Evolutionary conservation across 2,888 invertebrate species (phyloP).

Genomic region (Tetranychus truncatus): DNA sequence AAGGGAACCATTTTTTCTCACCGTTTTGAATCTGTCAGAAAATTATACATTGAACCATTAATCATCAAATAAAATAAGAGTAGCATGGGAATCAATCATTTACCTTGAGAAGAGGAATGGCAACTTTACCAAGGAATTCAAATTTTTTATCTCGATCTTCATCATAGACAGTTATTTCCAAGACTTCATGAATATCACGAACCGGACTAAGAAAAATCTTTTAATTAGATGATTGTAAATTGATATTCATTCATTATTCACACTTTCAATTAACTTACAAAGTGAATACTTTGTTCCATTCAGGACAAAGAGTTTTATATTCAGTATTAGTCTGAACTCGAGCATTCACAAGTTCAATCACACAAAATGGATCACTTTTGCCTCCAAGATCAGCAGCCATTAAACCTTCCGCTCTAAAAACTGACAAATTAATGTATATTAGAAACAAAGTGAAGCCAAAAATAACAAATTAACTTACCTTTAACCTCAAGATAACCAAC

Average conservation of each 20-base stretch:
- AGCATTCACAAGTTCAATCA: conserved; percentile 79
- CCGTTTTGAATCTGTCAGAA: conserved; percentile 53
- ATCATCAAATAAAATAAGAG: background rate
- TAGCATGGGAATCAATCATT: conserved; percentile 2
- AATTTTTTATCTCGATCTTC: conserved; percentile 87
- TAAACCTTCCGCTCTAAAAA: conserved; percentile 59
- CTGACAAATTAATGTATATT: conserved; percentile 34
- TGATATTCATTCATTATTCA: background rate
- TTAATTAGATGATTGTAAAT: conserved; percentile 6
- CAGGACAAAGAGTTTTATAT: conserved; percentile 86
- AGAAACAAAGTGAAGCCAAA: background rate
- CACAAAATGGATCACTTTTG: conserved; percentile 96
- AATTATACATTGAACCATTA: background rate
- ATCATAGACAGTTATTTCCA: conserved; percentile 90
- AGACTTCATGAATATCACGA: conserved; percentile 74
- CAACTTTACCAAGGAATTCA: conserved; percentile 83
- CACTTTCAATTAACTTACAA: conserved; percentile 48
- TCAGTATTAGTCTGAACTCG: conserved; percentile 93
- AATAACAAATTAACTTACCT: conserved; percentile 31
- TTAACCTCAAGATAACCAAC: conserved; percentile 87
- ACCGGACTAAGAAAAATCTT: conserved; percentile 29
- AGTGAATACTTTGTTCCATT: conserved; percentile 96
- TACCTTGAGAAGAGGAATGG: conserved; percentile 56
- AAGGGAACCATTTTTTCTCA: conserved; percentile 80
- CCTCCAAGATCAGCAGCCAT: conserved; percentile 89